Evolutionary conservation across 2,888 invertebrate genomes (phyloP), one percentile per base, ranked within the genome.

Genomic region (Archips xylosteana): DNA sequence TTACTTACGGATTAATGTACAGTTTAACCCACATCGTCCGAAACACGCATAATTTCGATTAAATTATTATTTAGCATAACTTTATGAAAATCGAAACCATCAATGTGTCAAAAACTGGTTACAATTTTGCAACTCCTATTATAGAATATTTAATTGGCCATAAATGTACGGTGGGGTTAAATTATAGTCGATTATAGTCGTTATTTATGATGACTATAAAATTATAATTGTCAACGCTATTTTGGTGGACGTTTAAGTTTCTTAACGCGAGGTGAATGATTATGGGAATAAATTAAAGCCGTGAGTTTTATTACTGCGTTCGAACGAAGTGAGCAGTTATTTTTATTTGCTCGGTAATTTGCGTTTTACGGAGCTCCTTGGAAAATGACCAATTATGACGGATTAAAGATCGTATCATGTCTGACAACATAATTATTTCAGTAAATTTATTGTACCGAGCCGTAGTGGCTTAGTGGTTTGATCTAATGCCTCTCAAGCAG

Each of bases 181-280:
- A 75, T 71, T 75, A 75, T 76, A 49, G 71, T 72, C 62, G 60
- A 57, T 72, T 76, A 75, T 77, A 66, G 74, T 77, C 75, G 73
- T 79, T 74, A 79, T 81, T 78, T 79, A 82, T 78, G 66, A 73
- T 49, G 45, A 72, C 76, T 73, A 78, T 81, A 79, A 82, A 83
- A 80, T 80, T 76, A 79, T 79, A 78, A 81, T 82, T 82, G 80
- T 82, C 81, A 79, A 75, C 76, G 76, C 77, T 76, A 75, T 78
- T 75, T 77, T 70, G 75, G 76, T 70, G 76, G 75, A 71, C 76
- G 73, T 75, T 78, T 75, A 74, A 67, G 75, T 71, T 77, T 57
- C 57, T 76, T 77, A 75, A 76, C 75, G 67, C 59, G 59, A 65
- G 36, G 63, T 62, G 64, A 70, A 71, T 69, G 74, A 70, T 74